Conservation (phyloP, 2,797 vertebrate genomes). For the Schizopygopsis pylzovi region DNA sequence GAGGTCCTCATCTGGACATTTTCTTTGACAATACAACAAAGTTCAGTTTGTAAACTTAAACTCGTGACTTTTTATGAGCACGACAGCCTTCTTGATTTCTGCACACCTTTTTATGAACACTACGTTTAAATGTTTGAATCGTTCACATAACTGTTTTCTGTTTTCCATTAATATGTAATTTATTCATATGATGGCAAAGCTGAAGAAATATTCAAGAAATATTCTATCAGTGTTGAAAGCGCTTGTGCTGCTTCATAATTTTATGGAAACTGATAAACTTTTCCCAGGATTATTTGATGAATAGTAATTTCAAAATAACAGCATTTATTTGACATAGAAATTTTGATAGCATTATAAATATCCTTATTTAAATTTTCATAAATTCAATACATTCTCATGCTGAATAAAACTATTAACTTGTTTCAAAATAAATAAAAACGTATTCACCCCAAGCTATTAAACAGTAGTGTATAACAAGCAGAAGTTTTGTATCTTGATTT, state of each 20-base stretch:
- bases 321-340: not conserved
- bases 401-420: not conserved
- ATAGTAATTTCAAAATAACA: not conserved
- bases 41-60: not conserved
- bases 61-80: not conserved
- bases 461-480: not conserved
- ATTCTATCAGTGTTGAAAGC: not conserved
- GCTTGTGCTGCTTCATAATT: not conserved
- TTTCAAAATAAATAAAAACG: not conserved
- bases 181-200: not conserved
- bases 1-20: not conserved
- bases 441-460: not conserved
- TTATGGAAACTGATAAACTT: not conserved
- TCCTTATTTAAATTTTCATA: not conserved
- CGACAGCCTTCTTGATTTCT: not conserved
- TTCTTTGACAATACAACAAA: not conserved
- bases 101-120: not conserved
- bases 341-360: too few relatives aligned
- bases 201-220: not conserved
- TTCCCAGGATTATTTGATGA: not conserved
- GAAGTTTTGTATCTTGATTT: not conserved
- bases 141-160: not conserved
- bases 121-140: not conserved
- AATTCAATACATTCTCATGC: not conserved
- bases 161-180: not conserved